phyloP scores from a whole-genome alignment of 92 coral and sea anemone species.

The Virgularia gustaviana region DNA sequence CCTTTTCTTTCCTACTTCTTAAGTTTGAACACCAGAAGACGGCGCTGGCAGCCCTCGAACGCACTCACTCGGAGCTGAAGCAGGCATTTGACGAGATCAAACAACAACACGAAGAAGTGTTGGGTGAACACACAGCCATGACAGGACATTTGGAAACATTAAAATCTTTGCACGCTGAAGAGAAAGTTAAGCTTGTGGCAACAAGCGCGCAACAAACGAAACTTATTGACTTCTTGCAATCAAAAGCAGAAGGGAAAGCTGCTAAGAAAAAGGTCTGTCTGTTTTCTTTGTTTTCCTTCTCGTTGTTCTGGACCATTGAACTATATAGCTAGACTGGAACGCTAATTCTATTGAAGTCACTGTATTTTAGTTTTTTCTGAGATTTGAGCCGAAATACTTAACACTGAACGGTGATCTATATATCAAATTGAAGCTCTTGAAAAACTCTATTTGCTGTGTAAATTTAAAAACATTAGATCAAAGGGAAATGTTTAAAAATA shows the following conservation, averaged over 20 bases:
- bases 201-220: conserved; percentile 92
- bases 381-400: too few relatives aligned
- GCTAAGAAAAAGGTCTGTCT: conserved; percentile 66
- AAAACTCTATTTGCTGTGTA: too few relatives aligned
- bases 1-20: too few relatives aligned
- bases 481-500: too few relatives aligned
- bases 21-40: conserved; percentile 66
- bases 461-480: too few relatives aligned
- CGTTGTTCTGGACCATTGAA: too few relatives aligned
- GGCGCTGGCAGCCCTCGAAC: conserved; percentile 64
- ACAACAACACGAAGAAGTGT: conserved; percentile 72
- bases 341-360: too few relatives aligned
- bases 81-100: conserved; percentile 69
- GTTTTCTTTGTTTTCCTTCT: too few relatives aligned
- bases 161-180: conserved; percentile 95
- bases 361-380: too few relatives aligned
- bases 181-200: conserved; percentile 88
- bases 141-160: conserved; percentile 85
- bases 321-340: too few relatives aligned
- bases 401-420: too few relatives aligned
- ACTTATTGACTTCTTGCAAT: conserved; percentile 94
- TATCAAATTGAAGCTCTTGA: too few relatives aligned
- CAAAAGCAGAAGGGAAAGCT: conserved; percentile 77
- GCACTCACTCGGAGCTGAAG: conserved; percentile 76
- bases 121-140: conserved; percentile 63